phyloP scores from a whole-genome alignment of 1,140 invertebrate species.

The Pseudachorutes palmiensis region DNA sequence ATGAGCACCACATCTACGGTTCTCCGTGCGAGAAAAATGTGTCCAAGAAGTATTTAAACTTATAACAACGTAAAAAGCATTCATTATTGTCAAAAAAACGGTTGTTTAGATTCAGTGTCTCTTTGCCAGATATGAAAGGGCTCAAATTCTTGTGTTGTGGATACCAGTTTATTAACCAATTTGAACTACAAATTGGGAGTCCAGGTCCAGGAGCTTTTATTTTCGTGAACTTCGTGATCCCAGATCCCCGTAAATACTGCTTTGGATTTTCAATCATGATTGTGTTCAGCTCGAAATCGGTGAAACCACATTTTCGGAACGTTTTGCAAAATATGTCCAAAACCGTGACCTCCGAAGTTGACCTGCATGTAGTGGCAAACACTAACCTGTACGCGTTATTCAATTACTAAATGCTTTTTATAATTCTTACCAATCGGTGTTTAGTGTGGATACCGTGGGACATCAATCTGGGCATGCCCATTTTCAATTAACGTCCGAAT shows the following conservation, averaged over 20 bases:
- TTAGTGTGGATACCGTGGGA: slow-evolving; percentile 56
- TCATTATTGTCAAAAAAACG: too few relatives aligned
- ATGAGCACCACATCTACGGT: too few relatives aligned
- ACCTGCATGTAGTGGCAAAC: neutral
- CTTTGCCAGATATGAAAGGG: too few relatives aligned
- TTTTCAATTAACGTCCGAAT: slow-evolving; percentile 48
- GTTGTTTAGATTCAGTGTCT: too few relatives aligned
- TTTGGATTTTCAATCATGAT: slow-evolving; percentile 65
- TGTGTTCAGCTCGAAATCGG: slow-evolving; percentile 54
- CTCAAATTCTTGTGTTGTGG: too few relatives aligned
- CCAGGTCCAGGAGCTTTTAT: too few relatives aligned
- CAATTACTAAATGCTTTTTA: neutral
- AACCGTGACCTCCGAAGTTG: slow-evolving; percentile 73
- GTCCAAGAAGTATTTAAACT: too few relatives aligned
- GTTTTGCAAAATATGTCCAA: slow-evolving; percentile 66
- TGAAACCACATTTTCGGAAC: slow-evolving; percentile 68
- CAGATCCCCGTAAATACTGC: slow-evolving; percentile 53
- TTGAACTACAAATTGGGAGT: too few relatives aligned
- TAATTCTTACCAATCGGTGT: neutral
- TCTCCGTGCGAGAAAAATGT: too few relatives aligned
- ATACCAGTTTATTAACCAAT: too few relatives aligned
- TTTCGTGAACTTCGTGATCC: too few relatives aligned
- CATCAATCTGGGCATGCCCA: slow-evolving; percentile 57
- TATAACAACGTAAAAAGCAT: too few relatives aligned
- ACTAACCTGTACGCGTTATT: neutral